Evolutionary conservation across 2,113 vertebrate genomes (phyloP), one percentile per base, ranked within the genome.

Genomic region (Chlamydotis undulata): DNA sequence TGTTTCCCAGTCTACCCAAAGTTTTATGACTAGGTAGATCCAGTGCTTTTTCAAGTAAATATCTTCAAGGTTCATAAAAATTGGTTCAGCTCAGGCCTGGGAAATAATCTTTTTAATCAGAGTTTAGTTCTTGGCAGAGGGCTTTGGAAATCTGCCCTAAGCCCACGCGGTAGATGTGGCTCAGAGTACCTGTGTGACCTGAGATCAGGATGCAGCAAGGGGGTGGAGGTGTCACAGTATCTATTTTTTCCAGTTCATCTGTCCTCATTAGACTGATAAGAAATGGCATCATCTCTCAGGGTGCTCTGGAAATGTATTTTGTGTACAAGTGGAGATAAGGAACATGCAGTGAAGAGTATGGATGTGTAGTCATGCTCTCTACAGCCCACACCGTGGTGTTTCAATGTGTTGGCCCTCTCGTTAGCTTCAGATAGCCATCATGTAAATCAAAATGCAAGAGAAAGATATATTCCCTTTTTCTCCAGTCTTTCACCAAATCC

Each of bases 311-410:
- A 81, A 61, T 19, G 0, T 14, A 4, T 39, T 82, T 64, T n/a
- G 33, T 31, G n/a, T 53, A 2, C 37, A 49, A 41, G 52, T 35
- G 47, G 50, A 70, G 64, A 4, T 31, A 11, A 29, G 52, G 87
- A 52, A 25, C 6, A 0, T 9, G 29, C 52, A 19, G 74, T 31
- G 43, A 50, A 31, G 33, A 19, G 18, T 9, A 1, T 24, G 67
- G 26, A 6, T 50, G 19, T 39, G 74, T 7, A 12, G 7, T 70
- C 50, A 16, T 61, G 37, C n/a, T 81, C 47, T 55, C 39, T n/a
- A 4, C 12, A 41, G 28, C 45, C 57, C 37, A 7, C 52, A 19
- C 18, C 0, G 2, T 2, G 9, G 13, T 11, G 26, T 59, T 64
- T 37, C 26, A 25, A 3, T 3, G 23, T 39, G 4, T 50, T 6